These are phyloP conservation scores for Chamaea fasciata DNA, from an alignment of 2,113 vertebrate genomes.

Conservation along the genomic window DNA sequence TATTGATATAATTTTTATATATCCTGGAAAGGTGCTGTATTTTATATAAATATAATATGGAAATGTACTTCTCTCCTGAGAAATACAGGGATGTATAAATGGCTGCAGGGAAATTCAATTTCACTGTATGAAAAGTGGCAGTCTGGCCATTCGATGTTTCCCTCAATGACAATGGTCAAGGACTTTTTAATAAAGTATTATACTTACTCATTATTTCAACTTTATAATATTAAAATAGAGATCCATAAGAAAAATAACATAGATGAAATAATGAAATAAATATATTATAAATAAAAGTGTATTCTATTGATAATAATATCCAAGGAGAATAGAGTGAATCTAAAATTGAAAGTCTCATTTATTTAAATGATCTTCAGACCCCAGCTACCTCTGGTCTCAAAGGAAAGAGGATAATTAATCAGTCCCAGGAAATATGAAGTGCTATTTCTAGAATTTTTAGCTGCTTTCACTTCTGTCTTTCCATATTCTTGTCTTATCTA, in stretches of 20 bases:
- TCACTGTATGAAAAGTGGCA: neutral
- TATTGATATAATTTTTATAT: neutral
- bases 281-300: neutral
- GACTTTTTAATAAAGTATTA: neutral
- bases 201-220: neutral
- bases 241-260: neutral
- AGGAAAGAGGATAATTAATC: neutral
- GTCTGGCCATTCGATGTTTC: neutral
- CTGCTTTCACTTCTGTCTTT: fast-evolving
- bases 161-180: neutral
- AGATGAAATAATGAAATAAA: neutral
- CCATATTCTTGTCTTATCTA: neutral
- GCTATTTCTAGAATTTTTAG: neutral
- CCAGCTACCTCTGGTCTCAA: neutral
- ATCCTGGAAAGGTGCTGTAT: neutral
- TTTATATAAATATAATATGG: neutral
- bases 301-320: neutral
- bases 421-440: neutral
- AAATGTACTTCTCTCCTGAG: neutral
- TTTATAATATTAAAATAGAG: neutral
- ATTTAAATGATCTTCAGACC: neutral
- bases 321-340: neutral
- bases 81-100: neutral
- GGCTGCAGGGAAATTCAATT: neutral
- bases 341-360: neutral